Evolutionary conservation across 2,113 vertebrate genomes (phyloP).

Genomic region (Lynx canadensis): DNA sequence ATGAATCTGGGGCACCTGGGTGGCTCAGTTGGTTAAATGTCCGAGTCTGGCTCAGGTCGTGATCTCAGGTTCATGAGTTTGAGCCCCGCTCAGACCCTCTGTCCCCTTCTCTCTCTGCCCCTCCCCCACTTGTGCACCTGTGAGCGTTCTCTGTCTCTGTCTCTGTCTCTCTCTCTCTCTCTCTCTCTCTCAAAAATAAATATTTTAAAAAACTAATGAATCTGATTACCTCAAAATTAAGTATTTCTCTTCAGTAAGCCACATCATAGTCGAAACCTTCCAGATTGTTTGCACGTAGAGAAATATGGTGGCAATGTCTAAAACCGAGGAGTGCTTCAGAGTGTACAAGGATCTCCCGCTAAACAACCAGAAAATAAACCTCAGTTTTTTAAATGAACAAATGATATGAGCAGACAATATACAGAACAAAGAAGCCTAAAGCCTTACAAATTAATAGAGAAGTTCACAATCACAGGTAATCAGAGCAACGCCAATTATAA

Average conservation of each 20-base stretch:
- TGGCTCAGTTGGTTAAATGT: no score
- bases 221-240: background rate
- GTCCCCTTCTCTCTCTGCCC: no score
- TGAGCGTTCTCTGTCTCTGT: no score
- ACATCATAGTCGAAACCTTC: background rate
- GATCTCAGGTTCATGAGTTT: no score
- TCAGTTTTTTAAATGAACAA: background rate
- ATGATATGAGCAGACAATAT: background rate
- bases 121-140: no score
- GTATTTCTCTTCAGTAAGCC: background rate
- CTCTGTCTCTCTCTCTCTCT: no score
- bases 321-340: background rate
- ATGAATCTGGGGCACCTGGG: no score
- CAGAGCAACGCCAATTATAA: background rate
- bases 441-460: background rate
- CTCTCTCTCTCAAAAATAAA: no score
- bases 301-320: background rate
- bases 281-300: background rate
- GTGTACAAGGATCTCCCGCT: background rate
- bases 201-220: background rate
- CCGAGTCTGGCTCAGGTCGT: no score
- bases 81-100: no score
- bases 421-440: background rate
- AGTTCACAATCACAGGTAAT: background rate
- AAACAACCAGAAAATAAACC: background rate